Conservation (phyloP, 2,888 invertebrate genomes). For the Malachius bipustulatus region DNA sequence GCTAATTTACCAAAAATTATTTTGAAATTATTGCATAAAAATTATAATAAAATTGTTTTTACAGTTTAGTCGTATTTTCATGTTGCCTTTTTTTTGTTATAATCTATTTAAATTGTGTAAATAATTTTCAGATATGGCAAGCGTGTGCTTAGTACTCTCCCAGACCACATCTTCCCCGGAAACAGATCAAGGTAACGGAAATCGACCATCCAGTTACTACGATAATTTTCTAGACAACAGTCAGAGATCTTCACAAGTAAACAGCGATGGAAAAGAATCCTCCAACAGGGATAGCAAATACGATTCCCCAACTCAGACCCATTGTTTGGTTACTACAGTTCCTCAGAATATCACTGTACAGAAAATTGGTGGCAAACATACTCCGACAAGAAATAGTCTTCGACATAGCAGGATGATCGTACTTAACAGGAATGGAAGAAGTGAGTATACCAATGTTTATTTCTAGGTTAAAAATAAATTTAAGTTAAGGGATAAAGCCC, state of each 20-base stretch:
- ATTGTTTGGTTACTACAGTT: conserved; percentile 49
- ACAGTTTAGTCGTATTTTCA: no score
- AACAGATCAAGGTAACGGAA: conserved; percentile 24
- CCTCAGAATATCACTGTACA: conserved; percentile 53
- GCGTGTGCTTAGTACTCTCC: no score
- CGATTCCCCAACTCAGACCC: conserved; percentile 39
- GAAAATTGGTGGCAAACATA: conserved; percentile 52
- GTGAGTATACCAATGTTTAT: conserved; percentile 30
- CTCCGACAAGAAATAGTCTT: conserved; percentile 55
- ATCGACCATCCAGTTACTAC: conserved; percentile 38
- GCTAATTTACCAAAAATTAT: no score
- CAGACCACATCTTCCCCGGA: no score
- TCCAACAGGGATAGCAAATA: conserved; percentile 12
- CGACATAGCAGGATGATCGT: conserved; percentile 60
- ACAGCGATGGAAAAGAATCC: neutral
- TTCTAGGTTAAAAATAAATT: no score
- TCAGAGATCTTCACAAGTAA: conserved; percentile 6
- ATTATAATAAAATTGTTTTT: no score
- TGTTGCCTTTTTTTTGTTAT: no score
- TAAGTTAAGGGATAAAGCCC: no score
- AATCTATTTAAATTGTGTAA: no score
- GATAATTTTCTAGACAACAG: conserved; percentile 31
- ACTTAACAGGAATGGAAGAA: conserved; percentile 45
- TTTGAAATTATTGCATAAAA: no score
- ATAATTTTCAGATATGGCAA: no score